Percentiles rank a stretch among this genome's conserved stretches.
Conservation (phyloP, 2,888 invertebrate genomes). For the Macaria liturata region DNA sequence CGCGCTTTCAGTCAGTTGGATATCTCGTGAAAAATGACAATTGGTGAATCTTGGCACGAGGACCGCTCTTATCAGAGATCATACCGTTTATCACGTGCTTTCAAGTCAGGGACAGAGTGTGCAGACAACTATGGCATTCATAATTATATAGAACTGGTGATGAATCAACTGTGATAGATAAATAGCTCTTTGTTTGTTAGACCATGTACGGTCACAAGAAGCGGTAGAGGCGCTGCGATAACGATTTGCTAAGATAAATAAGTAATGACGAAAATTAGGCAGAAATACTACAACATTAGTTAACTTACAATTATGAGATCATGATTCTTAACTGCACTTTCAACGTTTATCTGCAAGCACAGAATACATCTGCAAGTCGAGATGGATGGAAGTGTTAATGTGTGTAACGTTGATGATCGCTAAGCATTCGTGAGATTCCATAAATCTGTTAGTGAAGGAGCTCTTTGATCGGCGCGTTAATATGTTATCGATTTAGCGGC, state of each 20-base stretch:
- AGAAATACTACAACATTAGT: too few relatives aligned
- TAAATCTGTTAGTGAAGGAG: slow-evolving; percentile 58
- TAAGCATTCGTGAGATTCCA: slow-evolving; percentile 45
- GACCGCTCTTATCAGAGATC: slow-evolving; percentile 48
- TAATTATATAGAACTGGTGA: not conserved
- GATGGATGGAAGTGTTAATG: slow-evolving; percentile 35
- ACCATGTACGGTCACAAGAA: too few relatives aligned
- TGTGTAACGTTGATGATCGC: slow-evolving; percentile 11
- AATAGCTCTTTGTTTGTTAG: too few relatives aligned
- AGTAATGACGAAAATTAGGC: too few relatives aligned
- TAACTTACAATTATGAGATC: too few relatives aligned
- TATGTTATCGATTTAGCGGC: slow-evolving; percentile 73
- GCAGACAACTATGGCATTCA: slow-evolving; percentile 11
- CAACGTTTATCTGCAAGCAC: too few relatives aligned
- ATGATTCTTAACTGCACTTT: too few relatives aligned
- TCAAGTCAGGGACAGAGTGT: slow-evolving; percentile 17
- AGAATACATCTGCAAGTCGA: not conserved
- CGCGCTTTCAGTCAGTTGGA: slow-evolving; percentile 42
- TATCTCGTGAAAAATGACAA: slow-evolving; percentile 55
- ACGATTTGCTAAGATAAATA: too few relatives aligned
- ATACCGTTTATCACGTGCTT: slow-evolving; percentile 38
- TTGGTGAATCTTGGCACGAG: slow-evolving; percentile 56
- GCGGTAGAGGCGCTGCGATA: too few relatives aligned
- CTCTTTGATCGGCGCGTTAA: slow-evolving; percentile 76
- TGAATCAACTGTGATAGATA: slow-evolving; percentile 3